Evolutionary conservation across 2,797 vertebrate species (phyloP).

Genomic region (Xiphophorus birchmanni): DNA sequence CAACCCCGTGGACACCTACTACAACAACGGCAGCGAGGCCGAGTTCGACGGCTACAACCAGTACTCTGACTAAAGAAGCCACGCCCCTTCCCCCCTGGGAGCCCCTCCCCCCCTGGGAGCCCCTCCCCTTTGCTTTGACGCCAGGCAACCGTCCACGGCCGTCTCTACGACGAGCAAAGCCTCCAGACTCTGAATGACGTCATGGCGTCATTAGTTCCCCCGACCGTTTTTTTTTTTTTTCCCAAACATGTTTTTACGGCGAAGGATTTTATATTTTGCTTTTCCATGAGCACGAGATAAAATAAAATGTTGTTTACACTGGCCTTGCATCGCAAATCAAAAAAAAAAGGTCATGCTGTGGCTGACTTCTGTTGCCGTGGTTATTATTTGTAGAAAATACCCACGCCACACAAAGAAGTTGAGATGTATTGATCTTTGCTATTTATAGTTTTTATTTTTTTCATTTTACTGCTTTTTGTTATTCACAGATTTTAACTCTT

Average conservation of each 20-base stretch:
- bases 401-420: conserved; percentile 20
- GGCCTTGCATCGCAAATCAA: conserved; percentile 15
- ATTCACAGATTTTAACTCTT: conserved; percentile 26
- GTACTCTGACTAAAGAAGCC: conserved; percentile 81
- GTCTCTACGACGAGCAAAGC: conserved; percentile 45
- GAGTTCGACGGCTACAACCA: conserved; percentile 87
- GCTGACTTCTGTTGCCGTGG: conserved; percentile 30
- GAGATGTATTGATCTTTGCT: conserved; percentile 38
- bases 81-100: background rate
- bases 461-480: conserved; percentile 46
- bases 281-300: conserved; percentile 47
- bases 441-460: conserved; percentile 50
- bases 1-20: conserved; percentile 74
- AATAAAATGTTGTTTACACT: conserved; percentile 43
- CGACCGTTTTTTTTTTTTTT: background rate
- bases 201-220: conserved; percentile 36
- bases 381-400: conserved; percentile 22
- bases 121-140: conserved; percentile 32
- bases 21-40: conserved; percentile 75
- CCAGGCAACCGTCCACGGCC: conserved; percentile 44
- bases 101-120: background rate
- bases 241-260: conserved; percentile 34
- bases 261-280: conserved; percentile 39
- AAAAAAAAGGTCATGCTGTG: conserved; percentile 28
- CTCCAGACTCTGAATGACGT: conserved; percentile 45